Base-by-base conservation (phyloP, 2,113 vertebrate genomes). In the Mustela lutreola region DNA sequence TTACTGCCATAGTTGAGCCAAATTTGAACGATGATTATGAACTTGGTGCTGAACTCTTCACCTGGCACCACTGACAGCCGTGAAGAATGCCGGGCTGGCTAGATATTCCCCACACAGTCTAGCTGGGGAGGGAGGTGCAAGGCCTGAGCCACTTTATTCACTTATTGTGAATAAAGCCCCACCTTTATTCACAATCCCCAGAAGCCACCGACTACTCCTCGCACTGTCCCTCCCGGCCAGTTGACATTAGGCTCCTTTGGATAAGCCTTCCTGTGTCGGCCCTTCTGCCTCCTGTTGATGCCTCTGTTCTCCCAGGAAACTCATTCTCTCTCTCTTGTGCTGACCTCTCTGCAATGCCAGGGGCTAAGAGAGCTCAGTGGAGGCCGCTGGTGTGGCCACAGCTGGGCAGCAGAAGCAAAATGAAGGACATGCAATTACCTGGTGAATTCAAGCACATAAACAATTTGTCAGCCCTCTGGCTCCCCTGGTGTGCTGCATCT, bases 391-490 rank as follows among this genome's bases (percentile, higher is more conserved):
- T 9, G 3, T 28, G 58, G 56, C 18, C n/a, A 31, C 9, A 39
- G 19, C 42, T 42, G 70, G 83, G 56, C 60, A 33, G 53, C 75
- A 31, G 91, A 65, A 70, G 82, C 73, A 48, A 92, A 80, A n/a
- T 26, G 4, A 96, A 28, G 92, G 39, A 60, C 58, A 33, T 39
- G 80, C 83, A 80, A 91, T 95, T 86, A 95, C 81, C 73, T 62
- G 80, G 92, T 92, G 94, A 94, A 94, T 96, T 97, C 90, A 97
- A 84, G 92, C 94, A 96, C 70, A 88, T 85, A 78, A 91, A 91
- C 76, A 33, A 80, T 94, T 67, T 84, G 89, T 21, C 24, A 7
- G 90, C 7, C 56, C 50, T 84, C 83, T 26, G 24, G 70, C 76
- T 63, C 22, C 73, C 42, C 75, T 19, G n/a, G 22, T 39, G 75